Evolutionary conservation across 2,797 vertebrate genomes (phyloP), one percentile per base, ranked within the genome.

Genomic region (Sebastolobus alascanus): DNA sequence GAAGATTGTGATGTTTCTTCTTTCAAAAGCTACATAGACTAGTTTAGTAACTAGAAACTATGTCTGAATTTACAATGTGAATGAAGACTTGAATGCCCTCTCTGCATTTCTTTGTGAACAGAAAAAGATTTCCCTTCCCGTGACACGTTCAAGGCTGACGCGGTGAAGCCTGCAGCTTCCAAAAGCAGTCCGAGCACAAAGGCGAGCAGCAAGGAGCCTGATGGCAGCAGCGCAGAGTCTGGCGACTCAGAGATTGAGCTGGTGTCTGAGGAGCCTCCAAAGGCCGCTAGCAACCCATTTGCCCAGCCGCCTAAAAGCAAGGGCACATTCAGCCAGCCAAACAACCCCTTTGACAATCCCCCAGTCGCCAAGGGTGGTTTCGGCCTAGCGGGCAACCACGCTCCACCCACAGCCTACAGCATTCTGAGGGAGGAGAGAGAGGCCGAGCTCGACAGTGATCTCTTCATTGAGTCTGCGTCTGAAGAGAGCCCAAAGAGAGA

Each of bases 401-500:
- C 96, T 95, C 0, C 96, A 0, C 97, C 97, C 11, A 96, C 96
- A 1, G 96, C 97, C 85, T 99, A 99, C 94, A 99, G 98, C 95
- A 97, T 99, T 89, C 95, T 99, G 90, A 93, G 98, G 61, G 98
- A 99, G 91, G 98, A 99, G 91, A 96, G 98, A 12, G 98, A 99
- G 94, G 98, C 98, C 0, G 98, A 99, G 95, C 97, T 99, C 0
- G 98, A 99, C 95, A 99, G 97, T 1, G 98, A 99, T 91, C 98
- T 99, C 87, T 97, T 99, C 94, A 98, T 99, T 0, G 98, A 99
- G 93, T 99, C 98, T 0, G 98, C 98, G 25, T 99, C 98, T 0
- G 98, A 99, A 87, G 98, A 99, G 94, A 99, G 98, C 90, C 97
- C 98, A 1, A 99, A 99, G 92, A 96, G 97, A 85, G 98, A 98